Evolutionary conservation across 2,888 invertebrate species (phyloP).

Genomic region (Seladonia tumulorum): DNA sequence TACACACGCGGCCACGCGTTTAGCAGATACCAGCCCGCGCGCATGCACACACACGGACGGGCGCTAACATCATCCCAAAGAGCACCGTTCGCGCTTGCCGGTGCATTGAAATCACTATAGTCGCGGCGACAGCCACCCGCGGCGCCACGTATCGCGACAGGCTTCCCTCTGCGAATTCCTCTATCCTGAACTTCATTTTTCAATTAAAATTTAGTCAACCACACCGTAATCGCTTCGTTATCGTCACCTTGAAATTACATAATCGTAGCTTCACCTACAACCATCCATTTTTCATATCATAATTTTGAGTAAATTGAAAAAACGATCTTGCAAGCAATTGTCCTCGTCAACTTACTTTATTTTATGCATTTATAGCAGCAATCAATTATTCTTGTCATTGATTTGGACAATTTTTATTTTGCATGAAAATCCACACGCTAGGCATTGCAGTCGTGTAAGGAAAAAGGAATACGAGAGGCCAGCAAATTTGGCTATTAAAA

Average conservation of each 20-base stretch:
- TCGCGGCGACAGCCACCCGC: conserved; percentile 44
- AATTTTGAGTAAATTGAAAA: too few relatives aligned
- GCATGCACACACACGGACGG: conserved; percentile 13
- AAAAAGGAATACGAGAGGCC: neutral
- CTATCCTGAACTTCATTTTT: neutral
- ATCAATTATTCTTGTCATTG: too few relatives aligned
- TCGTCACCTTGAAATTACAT: too few relatives aligned
- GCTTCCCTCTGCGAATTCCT: neutral
- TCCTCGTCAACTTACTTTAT: too few relatives aligned
- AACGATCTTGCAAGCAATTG: too few relatives aligned
- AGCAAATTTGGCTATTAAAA: neutral
- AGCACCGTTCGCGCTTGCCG: conserved; percentile 44
- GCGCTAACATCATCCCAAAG: conserved; percentile 50
- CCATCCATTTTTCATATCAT: too few relatives aligned
- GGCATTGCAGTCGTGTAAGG: neutral
- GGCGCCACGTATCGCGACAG: conserved; percentile 61
- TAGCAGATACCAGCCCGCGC: conserved; percentile 52
- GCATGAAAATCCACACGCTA: too few relatives aligned
- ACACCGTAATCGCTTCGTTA: too few relatives aligned
- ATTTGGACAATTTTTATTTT: too few relatives aligned
- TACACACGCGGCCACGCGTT: conserved; percentile 58
- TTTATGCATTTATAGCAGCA: too few relatives aligned
- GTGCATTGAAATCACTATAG: conserved; percentile 61
- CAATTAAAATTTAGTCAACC: neutral
- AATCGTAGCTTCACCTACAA: too few relatives aligned